Conservation (phyloP, 2,113 vertebrate genomes). For the Picathartes gymnocephalus region DNA sequence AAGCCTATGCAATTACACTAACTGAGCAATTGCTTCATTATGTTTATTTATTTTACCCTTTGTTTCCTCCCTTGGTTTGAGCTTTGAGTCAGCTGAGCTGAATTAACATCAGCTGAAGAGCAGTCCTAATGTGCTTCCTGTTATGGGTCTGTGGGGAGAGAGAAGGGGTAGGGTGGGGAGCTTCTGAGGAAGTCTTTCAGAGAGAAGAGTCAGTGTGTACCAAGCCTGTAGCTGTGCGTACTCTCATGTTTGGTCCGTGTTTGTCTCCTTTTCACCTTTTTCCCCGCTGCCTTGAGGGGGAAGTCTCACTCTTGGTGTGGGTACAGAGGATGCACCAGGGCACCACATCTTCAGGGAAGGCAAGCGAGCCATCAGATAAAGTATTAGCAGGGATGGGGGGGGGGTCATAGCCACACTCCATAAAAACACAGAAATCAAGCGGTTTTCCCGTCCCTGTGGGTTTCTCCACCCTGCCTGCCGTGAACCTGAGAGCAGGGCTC, state of each 20-base stretch:
- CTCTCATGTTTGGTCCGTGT: neutral
- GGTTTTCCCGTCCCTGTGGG: fast-evolving
- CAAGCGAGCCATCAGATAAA: fast-evolving
- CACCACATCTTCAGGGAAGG: neutral
- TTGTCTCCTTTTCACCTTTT: neutral
- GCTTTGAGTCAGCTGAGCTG: neutral
- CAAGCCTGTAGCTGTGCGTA: neutral
- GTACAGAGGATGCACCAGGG: too few species aligned
- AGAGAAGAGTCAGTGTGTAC: neutral
- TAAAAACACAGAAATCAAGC: neutral
- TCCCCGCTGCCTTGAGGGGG: fast-evolving
- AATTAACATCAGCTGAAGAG: neutral
- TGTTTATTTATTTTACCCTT: slow-evolving; percentile 22
- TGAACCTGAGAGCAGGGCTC: neutral
- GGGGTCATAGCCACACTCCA: neutral
- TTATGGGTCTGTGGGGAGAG: neutral
- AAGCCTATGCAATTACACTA: slow-evolving; percentile 35
- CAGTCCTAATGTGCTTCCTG: neutral
- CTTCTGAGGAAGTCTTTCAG: neutral
- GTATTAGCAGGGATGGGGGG: neutral
- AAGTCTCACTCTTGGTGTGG: neutral
- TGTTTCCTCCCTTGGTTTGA: neutral
- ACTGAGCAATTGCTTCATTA: slow-evolving; percentile 27
- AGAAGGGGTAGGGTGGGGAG: neutral
- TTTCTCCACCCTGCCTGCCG: neutral